Evolutionary conservation across 1,140 invertebrate species (phyloP).

Genomic region (Brachionus paranguensis): DNA sequence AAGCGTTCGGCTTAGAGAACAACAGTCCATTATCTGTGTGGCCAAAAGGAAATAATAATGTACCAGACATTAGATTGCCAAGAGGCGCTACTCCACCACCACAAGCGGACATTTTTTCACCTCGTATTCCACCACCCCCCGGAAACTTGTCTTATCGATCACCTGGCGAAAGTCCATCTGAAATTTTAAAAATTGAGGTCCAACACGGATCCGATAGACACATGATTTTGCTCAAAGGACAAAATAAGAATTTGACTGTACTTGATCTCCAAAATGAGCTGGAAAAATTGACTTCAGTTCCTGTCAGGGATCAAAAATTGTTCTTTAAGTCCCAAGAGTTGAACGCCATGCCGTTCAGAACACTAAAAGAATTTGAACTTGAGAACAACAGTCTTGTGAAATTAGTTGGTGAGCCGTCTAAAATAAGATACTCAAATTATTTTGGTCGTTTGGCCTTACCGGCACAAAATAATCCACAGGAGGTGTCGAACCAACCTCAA

Average conservation of each 20-base stretch:
- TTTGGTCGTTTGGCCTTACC: conserved; percentile 9
- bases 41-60: background rate
- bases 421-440: conserved; percentile 28
- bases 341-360: background rate
- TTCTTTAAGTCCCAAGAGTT: conserved; percentile 30
- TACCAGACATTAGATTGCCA: background rate
- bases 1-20: conserved; percentile 18
- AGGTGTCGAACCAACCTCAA: background rate
- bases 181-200: conserved; percentile 33
- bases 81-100: conserved; percentile 5
- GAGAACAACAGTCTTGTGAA: conserved; percentile 33
- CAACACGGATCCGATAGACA: conserved; percentile 35
- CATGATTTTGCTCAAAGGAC: background rate
- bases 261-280: conserved; percentile 22
- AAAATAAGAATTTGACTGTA: conserved; percentile 28
- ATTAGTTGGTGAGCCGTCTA: conserved; percentile 9
- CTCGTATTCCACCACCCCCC: background rate
- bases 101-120: background rate
- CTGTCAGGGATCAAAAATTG: conserved; percentile 24
- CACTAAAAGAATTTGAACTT: background rate
- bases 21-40: conserved; percentile 22
- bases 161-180: background rate
- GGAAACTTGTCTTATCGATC: background rate
- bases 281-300: conserved; percentile 23
- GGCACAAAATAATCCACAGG: background rate